A percentile compares a stretch with the other conserved stretches of the same genome.
phyloP scores from a whole-genome alignment of 2,888 invertebrate genomes.

The Leptothorax acervorum region DNA sequence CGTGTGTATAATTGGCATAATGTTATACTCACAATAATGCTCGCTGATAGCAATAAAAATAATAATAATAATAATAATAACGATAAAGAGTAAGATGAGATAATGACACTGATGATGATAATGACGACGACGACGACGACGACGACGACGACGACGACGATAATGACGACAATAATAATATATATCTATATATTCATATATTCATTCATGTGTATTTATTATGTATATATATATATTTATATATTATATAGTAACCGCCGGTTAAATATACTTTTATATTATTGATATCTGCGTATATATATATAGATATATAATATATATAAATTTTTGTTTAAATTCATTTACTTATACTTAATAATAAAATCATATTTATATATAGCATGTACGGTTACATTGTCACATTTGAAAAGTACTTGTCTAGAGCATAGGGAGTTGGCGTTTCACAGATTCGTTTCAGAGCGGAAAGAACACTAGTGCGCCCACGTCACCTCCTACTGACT shows the following conservation, averaged over 20 bases:
- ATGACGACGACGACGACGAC: slow-evolving; percentile 17
- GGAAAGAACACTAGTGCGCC: slow-evolving; percentile 69
- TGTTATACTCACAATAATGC: slow-evolving; percentile 77
- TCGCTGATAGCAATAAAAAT: slow-evolving; percentile 42
- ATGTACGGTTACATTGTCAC: slow-evolving; percentile 54
- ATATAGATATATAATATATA: slow-evolving; percentile 73
- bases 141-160: slow-evolving; percentile 13
- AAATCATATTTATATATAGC: slow-evolving; percentile 41
- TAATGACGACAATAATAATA: slow-evolving; percentile 42
- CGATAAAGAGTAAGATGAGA: slow-evolving; percentile 34
- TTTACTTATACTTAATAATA: slow-evolving; percentile 53
- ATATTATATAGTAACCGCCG: slow-evolving; percentile 62
- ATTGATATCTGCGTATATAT: slow-evolving; percentile 77
- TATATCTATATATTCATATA: slow-evolving; percentile 60
- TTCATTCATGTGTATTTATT: slow-evolving; percentile 47
- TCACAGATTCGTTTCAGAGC: slow-evolving; percentile 81
- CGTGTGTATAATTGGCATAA: slow-evolving; percentile 53
- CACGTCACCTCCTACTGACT: slow-evolving; percentile 47
- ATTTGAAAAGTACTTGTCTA: slow-evolving; percentile 60
- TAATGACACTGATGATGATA: slow-evolving; percentile 47
- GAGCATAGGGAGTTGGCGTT: slow-evolving; percentile 80
- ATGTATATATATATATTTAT: slow-evolving; percentile 51
- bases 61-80: slow-evolving; percentile 42
- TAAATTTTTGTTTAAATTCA: slow-evolving; percentile 71
- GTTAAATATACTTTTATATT: slow-evolving; percentile 80